Evolutionary conservation across 2,113 vertebrate genomes (phyloP).

Genomic region (rat (Rattus norvegicus)): DNA sequence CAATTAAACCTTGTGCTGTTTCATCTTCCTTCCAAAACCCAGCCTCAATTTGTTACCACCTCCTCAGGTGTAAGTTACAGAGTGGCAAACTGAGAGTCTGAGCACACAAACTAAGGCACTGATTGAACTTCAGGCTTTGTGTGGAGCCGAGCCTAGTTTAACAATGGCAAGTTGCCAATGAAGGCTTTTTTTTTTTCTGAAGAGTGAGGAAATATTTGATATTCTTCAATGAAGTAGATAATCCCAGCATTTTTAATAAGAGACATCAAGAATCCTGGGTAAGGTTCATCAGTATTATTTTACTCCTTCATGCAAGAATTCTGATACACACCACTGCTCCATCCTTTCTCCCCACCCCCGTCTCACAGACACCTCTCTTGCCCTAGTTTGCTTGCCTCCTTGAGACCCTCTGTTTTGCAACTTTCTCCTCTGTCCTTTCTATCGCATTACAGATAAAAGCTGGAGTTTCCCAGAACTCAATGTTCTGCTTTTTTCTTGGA

Average conservation of each 20-base stretch:
- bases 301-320: not conserved
- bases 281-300: not conserved
- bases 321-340: not conserved
- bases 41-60: not conserved
- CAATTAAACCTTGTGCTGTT: not conserved
- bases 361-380: not conserved
- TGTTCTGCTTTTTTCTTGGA: not conserved
- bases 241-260: not conserved
- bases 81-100: not conserved
- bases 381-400: not conserved
- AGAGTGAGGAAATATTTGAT: not conserved
- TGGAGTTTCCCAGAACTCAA: not conserved
- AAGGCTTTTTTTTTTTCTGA: not conserved
- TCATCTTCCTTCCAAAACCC: not conserved
- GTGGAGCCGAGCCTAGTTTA: not conserved
- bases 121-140: not conserved
- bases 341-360: not conserved
- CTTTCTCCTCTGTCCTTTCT: not conserved
- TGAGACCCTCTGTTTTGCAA: too few species aligned
- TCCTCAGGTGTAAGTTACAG: not conserved
- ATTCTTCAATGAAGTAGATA: not conserved
- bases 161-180: not conserved
- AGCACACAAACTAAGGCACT: not conserved
- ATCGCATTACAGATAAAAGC: not conserved
- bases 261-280: not conserved